A percentile compares a stretch with the other conserved stretches of the same genome.
phyloP scores from a whole-genome alignment of 2,113 vertebrate genomes.

The Rhombomys opimus region DNA sequence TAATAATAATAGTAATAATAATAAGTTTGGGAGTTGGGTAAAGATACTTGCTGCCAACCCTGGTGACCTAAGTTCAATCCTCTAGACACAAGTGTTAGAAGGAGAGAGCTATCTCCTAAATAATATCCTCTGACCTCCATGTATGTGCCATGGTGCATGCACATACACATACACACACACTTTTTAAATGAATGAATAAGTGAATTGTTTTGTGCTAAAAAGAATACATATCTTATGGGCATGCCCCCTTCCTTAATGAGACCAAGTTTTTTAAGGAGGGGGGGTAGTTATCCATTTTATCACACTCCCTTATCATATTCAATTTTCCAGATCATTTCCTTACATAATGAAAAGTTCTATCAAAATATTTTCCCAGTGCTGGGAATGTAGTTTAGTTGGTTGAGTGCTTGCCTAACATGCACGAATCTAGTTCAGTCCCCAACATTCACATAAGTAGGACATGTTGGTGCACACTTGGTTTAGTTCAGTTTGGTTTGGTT shows the following conservation, averaged over 20 bases:
- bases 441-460: neutral
- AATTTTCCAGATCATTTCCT: neutral
- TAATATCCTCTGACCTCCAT: neutral
- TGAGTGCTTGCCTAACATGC: neutral
- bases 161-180: neutral
- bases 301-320: neutral
- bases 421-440: neutral
- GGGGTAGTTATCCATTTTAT: neutral
- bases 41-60: neutral
- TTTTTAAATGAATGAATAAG: neutral
- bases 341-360: neutral
- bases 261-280: neutral
- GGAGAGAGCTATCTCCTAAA: neutral
- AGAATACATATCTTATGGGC: neutral
- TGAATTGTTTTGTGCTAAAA: neutral
- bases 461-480: neutral
- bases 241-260: slow-evolving; percentile 5
- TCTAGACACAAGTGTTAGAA: neutral
- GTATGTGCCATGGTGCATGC: too few species aligned
- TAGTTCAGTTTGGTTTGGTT: neutral
- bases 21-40: neutral
- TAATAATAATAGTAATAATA: neutral
- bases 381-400: neutral
- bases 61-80: neutral
- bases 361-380: neutral